Evolutionary conservation across 2,113 vertebrate species (phyloP).

Genomic region (Cyanoramphus novaezelandiae): DNA sequence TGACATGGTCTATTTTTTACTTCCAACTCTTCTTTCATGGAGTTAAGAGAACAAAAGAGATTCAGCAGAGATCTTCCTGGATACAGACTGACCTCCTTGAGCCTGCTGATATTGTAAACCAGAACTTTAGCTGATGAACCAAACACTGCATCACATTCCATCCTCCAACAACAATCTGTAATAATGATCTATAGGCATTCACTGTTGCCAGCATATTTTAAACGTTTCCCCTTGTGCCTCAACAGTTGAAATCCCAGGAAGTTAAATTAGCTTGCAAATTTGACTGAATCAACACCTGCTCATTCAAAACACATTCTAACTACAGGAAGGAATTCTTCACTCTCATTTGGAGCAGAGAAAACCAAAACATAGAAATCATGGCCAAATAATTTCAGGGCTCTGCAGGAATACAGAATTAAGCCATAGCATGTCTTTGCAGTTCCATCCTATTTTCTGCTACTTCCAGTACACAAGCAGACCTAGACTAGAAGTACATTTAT

Average conservation of each 20-base stretch:
- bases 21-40: neutral
- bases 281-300: conserved; percentile 46
- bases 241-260: conserved; percentile 45
- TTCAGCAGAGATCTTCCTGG: neutral
- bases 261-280: conserved; percentile 53
- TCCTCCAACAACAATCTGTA: conserved; percentile 6
- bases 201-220: neutral
- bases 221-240: neutral
- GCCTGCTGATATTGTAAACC: neutral
- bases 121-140: neutral
- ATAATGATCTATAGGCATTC: neutral
- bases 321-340: conserved; percentile 43
- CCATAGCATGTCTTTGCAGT: neutral
- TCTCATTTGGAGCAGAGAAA: neutral
- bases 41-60: neutral
- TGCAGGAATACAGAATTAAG: conserved; percentile 8
- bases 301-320: conserved; percentile 27
- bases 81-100: neutral
- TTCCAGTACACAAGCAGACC: neutral
- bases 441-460: neutral
- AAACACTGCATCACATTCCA: neutral
- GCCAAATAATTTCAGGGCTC: conserved; percentile 20
- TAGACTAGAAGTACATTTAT: neutral
- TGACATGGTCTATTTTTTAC: neutral
- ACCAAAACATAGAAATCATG: neutral